These are phyloP conservation scores for Sebastes schlegelii DNA, from an alignment of 2,113 vertebrate genomes.

Conservation along the genomic window DNA sequence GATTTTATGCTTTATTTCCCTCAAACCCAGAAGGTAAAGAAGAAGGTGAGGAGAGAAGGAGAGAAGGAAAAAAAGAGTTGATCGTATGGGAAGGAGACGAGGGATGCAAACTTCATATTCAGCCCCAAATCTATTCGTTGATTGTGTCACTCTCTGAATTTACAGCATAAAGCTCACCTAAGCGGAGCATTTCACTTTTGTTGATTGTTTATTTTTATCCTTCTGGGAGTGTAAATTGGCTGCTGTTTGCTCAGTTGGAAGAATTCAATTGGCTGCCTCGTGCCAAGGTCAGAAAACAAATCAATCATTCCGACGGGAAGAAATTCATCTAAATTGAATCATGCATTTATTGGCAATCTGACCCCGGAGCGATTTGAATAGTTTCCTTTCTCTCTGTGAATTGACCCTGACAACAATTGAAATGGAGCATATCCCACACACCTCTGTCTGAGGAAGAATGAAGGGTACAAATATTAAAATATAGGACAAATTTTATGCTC, in stretches of 20 bases:
- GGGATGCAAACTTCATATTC: conserved; percentile 16
- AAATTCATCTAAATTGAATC: conserved; percentile 48
- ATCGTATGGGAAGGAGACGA: neutral
- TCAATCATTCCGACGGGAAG: conserved; percentile 62
- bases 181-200: conserved; percentile 25
- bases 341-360: conserved; percentile 33
- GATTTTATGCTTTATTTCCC: neutral
- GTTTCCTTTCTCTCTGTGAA: conserved; percentile 17
- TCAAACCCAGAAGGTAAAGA: conserved; percentile 15
- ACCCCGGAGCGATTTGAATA: conserved; percentile 2
- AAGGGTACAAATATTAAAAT: neutral
- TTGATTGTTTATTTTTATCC: conserved; percentile 24
- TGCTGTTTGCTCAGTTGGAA: conserved; percentile 34
- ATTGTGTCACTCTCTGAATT: conserved; percentile 2
- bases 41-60: neutral
- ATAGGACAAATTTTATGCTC: neutral
- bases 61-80: neutral
- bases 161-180: conserved; percentile 11
- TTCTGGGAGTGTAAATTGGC: conserved; percentile 20
- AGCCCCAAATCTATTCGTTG: neutral
- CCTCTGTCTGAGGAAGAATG: neutral
- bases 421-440: neutral
- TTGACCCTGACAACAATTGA: conserved; percentile 16
- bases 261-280: conserved; percentile 31
- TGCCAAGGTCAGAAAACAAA: conserved; percentile 63